A percentile compares a stretch with the other conserved stretches of the same genome.
Conservation (phyloP, 2,113 vertebrate species). For the Gracilinanus agilis region DNA sequence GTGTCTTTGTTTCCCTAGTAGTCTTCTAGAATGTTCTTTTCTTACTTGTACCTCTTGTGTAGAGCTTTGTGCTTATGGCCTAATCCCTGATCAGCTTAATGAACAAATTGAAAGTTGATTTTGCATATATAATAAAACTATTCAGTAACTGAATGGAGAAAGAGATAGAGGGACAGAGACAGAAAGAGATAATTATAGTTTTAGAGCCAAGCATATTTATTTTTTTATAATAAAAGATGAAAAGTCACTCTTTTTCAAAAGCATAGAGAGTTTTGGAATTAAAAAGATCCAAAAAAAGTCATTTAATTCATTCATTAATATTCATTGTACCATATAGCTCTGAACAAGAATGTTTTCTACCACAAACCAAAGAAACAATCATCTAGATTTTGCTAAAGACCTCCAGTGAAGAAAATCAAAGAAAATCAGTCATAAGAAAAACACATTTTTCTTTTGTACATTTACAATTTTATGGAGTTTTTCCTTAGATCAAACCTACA, state of each 20-base stretch:
- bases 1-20: conserved; percentile 17
- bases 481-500: too few relatives aligned
- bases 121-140: not conserved
- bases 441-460: too few relatives aligned
- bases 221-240: not conserved
- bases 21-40: not conserved
- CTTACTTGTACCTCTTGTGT: not conserved
- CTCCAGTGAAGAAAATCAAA: too few relatives aligned
- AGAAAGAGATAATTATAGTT: not conserved
- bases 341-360: too few relatives aligned
- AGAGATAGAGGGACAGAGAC: too few relatives aligned
- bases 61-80: not conserved
- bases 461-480: too few relatives aligned
- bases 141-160: not conserved
- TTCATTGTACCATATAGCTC: too few relatives aligned
- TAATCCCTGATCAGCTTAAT: not conserved
- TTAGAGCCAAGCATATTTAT: not conserved
- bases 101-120: conserved; percentile 3
- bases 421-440: not conserved
- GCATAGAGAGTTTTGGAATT: too few relatives aligned
- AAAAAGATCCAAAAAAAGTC: too few relatives aligned
- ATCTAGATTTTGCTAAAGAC: too few relatives aligned
- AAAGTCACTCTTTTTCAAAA: too few relatives aligned
- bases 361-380: not conserved
- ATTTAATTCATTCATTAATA: not conserved